Conservation (phyloP, 2,113 vertebrate species). For the Oncorhynchus masou region DNA sequence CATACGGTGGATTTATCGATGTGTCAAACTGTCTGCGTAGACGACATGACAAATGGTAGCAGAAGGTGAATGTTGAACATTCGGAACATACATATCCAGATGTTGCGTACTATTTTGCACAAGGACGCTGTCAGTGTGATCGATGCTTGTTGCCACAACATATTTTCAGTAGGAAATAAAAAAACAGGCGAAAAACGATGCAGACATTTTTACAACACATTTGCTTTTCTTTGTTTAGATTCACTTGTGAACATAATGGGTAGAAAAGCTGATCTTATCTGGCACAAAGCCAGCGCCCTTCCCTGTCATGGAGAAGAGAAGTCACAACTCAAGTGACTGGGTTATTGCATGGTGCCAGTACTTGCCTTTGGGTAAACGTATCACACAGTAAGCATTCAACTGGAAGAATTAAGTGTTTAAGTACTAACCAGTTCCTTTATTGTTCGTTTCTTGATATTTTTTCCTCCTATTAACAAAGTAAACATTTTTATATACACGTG, state of each 20-base stretch:
- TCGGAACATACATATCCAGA: too few relatives aligned
- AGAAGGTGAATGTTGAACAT: too few relatives aligned
- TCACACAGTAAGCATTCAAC: slow-evolving; percentile 7
- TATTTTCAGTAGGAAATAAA: too few relatives aligned
- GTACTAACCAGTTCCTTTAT: slow-evolving; percentile 33
- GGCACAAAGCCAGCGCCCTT: neutral
- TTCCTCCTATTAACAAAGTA: slow-evolving; percentile 41
- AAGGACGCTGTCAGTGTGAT: too few relatives aligned
- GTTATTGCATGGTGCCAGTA: neutral
- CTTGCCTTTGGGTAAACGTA: slow-evolving; percentile 1
- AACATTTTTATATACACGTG: slow-evolving; percentile 24
- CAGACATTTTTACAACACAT: neutral
- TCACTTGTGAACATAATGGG: neutral
- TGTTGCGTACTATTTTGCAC: too few relatives aligned
- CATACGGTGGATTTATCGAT: too few relatives aligned
- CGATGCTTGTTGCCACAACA: neutral
- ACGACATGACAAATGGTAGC: too few relatives aligned
- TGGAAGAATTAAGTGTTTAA: slow-evolving; percentile 9
- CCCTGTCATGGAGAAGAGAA: neutral
- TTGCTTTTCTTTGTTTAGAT: neutral
- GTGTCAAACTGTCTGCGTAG: too few relatives aligned
- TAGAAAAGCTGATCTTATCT: neutral
- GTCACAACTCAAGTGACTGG: neutral
- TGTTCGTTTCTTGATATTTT: slow-evolving; percentile 37
- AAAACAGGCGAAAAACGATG: accelerated